Percentiles rank a stretch among this genome's conserved stretches.
These are phyloP conservation scores for Orthonychiurus folsomi DNA, from an alignment of 2,888 invertebrate genomes.

Conservation along the genomic window DNA sequence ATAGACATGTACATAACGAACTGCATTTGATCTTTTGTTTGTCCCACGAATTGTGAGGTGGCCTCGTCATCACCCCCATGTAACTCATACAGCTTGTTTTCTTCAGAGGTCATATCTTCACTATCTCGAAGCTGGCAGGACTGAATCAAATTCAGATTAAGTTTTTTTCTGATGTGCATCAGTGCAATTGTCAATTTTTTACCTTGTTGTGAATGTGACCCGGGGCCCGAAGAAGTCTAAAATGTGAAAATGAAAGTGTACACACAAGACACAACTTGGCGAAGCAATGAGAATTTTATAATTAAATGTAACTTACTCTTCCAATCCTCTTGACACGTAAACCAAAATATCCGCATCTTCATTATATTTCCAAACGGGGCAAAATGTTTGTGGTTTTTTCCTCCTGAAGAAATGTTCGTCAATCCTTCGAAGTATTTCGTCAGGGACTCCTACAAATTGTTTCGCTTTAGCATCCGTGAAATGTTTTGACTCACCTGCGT, in stretches of 20 bases:
- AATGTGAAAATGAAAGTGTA: no score
- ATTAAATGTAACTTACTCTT: not conserved
- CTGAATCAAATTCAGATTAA: not conserved
- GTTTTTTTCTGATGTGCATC: not conserved
- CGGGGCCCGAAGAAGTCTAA: no score
- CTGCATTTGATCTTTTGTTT: not conserved
- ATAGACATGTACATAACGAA: not conserved
- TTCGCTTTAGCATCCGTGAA: no score
- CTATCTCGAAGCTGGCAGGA: not conserved
- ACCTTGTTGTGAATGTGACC: not conserved
- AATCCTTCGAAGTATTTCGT: not conserved
- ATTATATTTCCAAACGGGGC: not conserved
- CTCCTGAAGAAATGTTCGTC: not conserved
- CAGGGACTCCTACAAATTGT: not conserved
- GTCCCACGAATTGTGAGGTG: not conserved
- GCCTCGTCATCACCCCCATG: not conserved
- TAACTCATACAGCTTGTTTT: no score
- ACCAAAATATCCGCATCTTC: not conserved
- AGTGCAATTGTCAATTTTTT: not conserved
- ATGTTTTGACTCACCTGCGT: no score
- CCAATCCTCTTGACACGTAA: not conserved
- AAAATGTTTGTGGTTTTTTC: not conserved
- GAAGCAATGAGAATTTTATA: no score
- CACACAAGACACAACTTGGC: no score
- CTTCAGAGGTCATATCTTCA: no score